Conservation (phyloP, 2,888 invertebrate species). For the Geotrupes spiniger region DNA sequence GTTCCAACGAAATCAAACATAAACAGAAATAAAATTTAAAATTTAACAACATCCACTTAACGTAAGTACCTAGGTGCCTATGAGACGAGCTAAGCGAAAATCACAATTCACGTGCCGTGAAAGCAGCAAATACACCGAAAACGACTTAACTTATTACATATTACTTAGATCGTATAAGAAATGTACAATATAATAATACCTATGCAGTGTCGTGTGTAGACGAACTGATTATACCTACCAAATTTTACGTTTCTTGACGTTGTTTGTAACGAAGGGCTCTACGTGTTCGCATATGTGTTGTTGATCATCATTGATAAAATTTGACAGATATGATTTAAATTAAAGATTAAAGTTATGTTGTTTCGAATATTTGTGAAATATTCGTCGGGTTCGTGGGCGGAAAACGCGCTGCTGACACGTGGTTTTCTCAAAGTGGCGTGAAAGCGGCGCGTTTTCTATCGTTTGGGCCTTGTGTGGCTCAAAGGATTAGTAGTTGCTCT, state of each 20-base stretch:
- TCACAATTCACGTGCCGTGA: slow-evolving; percentile 24
- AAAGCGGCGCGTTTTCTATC: slow-evolving; percentile 6
- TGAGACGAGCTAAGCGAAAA: slow-evolving; percentile 13
- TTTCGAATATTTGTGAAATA: slow-evolving; percentile 43
- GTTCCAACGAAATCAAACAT: slow-evolving; percentile 26
- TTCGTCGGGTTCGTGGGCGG: slow-evolving; percentile 32
- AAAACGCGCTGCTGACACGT: slow-evolving; percentile 14
- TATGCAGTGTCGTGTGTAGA: slow-evolving; percentile 1
- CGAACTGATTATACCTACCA: slow-evolving; percentile 36
- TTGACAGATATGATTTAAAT: slow-evolving; percentile 25
- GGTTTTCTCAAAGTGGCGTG: background rate
- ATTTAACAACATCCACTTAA: slow-evolving; percentile 18
- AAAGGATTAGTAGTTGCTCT: slow-evolving; percentile 55
- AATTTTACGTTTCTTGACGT: slow-evolving; percentile 31
- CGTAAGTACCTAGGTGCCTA: slow-evolving; percentile 6
- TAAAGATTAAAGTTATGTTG: slow-evolving; percentile 9
- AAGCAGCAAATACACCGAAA: slow-evolving; percentile 25
- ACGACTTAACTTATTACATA: too few relatives aligned
- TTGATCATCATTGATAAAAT: slow-evolving; percentile 25
- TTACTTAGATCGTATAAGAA: slow-evolving; percentile 10
- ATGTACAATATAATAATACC: background rate
- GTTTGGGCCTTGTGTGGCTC: slow-evolving; percentile 8
- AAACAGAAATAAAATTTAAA: slow-evolving; percentile 31
- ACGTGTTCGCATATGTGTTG: slow-evolving; percentile 39
- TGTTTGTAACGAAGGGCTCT: slow-evolving; percentile 36